Base-by-base conservation (phyloP, 2,797 vertebrate species). In the Artibeus jamaicensis region DNA sequence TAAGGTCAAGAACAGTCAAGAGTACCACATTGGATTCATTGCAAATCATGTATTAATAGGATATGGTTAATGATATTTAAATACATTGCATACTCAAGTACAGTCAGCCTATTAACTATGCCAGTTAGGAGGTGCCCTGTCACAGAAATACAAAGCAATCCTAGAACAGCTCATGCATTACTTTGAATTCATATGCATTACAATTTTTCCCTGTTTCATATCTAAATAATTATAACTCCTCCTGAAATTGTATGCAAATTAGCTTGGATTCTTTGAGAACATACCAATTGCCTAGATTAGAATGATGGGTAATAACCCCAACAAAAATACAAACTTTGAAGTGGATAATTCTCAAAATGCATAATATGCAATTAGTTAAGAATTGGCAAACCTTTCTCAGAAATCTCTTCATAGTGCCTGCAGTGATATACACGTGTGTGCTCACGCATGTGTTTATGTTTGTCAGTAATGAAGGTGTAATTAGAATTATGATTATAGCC, bases 221-320 rank as follows among this genome's bases (percentile, higher is more conserved):
- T 95, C 88, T 95, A 71, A 79, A 93, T 91, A 95, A 95, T 96
- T 92, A 48, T 8, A 90, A 78, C 90, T 93, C 92, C 85, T 95
- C 48, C 73, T 93, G 94, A 96, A 95, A 85, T 88, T 95, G 65
- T 48, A 85, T 92, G 85, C 91, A 95, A 62, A 94, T 92, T 91
- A 78, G 21, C 46, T 62, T 86, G 87, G 37, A 70, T 88, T 91
- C 59, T 93, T 73, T 82, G 74, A 87, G 85, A 95, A 93, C 62
- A 67, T 94, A 83, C 37, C 85, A 94, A 42, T 90, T 95, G 34
- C 37, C 53, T 93, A 85, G 37, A 88, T 86, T 93, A 97, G 26
- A 62, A 76, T 90, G 55, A 44, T 95, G 55, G 70, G 85, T 96
- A 57, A 71, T 21, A 90, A 90, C 42, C 44, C 84, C 53, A 77